Evolutionary conservation across 2,888 invertebrate genomes (phyloP).

Genomic region (Hemaris fuciformis): DNA sequence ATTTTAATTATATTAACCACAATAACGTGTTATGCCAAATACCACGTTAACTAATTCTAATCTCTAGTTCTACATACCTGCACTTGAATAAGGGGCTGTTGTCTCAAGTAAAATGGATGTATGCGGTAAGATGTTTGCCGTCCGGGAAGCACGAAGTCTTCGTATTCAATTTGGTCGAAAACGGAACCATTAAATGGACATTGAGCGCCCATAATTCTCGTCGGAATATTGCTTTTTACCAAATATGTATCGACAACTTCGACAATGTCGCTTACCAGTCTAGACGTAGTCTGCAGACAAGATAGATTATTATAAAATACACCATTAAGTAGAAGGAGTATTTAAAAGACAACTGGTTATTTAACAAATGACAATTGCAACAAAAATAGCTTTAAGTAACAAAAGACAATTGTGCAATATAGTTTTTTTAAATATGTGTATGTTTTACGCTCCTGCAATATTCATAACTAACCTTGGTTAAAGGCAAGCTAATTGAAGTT

Average conservation of each 20-base stretch:
- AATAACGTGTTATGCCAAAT: too few species aligned
- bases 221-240: slow-evolving; percentile 61
- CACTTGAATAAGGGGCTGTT: slow-evolving; percentile 53
- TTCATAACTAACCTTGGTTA: too few species aligned
- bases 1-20: too few species aligned
- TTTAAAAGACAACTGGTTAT: too few species aligned
- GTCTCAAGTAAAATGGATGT: slow-evolving; percentile 68
- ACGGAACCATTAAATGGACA: slow-evolving; percentile 63
- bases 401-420: too few species aligned
- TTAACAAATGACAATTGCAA: too few species aligned
- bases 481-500: too few species aligned
- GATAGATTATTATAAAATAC: neutral
- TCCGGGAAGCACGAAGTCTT: slow-evolving; percentile 82
- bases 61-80: slow-evolving; percentile 54
- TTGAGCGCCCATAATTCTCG: slow-evolving; percentile 60
- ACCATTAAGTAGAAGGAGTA: too few species aligned
- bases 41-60: too few species aligned
- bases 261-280: slow-evolving; percentile 53
- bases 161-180: slow-evolving; percentile 67
- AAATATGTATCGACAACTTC: slow-evolving; percentile 54
- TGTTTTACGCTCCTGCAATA: too few species aligned
- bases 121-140: slow-evolving; percentile 76
- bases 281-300: slow-evolving; percentile 53
- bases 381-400: too few species aligned
- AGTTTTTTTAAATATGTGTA: too few species aligned